Percentiles rank a stretch among this genome's conserved stretches.
Conservation (phyloP, 2,797 vertebrate genomes). For the Lacerta bilineata region DNA sequence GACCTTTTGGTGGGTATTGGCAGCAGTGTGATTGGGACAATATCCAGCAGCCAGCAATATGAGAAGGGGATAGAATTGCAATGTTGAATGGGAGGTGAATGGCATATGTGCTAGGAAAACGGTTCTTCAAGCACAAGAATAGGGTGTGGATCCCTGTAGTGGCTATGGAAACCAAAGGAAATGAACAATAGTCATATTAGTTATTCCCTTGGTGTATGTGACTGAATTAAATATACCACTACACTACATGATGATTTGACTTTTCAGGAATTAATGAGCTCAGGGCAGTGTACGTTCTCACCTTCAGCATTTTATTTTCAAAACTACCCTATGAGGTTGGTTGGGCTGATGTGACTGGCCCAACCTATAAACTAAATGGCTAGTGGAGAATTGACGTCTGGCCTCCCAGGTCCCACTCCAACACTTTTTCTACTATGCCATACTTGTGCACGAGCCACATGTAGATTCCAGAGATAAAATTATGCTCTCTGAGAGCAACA, state of each 20-base stretch:
- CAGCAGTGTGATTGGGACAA: not conserved
- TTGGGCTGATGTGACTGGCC: no score
- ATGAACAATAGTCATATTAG: not conserved
- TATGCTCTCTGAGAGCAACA: not conserved
- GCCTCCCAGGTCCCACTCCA: no score
- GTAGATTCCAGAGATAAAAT: not conserved
- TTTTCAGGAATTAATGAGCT: constrained; percentile 29
- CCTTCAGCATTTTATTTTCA: no score
- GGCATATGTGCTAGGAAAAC: not conserved
- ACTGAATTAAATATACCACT: constrained; percentile 1
- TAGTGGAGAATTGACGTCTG: not conserved
- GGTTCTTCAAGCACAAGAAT: constrained; percentile 4
- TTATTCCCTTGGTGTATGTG: not conserved
- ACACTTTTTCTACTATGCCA: no score
- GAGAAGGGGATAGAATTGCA: not conserved
- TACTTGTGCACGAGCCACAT: no score
- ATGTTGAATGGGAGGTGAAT: not conserved
- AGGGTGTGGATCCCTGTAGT: constrained; percentile 4
- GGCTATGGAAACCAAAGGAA: not conserved
- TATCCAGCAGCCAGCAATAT: not conserved
- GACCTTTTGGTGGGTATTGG: constrained; percentile 1
- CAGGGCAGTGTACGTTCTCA: no score
- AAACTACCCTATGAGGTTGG: no score
- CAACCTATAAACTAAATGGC: no score
- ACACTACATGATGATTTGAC: not conserved